Evolutionary conservation across 2,113 vertebrate genomes (phyloP).

Genomic region (Sinocyclocheilus grahami): DNA sequence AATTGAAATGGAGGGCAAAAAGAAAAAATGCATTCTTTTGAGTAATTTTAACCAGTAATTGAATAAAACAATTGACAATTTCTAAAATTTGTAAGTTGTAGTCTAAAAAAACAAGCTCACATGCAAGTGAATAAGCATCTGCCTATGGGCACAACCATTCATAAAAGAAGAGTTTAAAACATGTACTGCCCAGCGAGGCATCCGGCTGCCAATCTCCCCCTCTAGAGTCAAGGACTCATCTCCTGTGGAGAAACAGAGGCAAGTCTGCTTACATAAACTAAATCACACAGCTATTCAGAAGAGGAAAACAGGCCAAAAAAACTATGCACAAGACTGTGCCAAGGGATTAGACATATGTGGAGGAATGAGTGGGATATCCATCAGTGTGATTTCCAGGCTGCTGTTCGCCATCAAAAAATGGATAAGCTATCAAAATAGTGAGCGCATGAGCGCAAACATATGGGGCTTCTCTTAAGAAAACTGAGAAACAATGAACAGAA

Average conservation of each 20-base stretch:
- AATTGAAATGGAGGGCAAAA: not conserved
- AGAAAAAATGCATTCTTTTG: not conserved
- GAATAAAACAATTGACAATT: not conserved
- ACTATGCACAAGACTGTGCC: conserved; percentile 55
- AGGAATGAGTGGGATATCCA: conserved; percentile 61
- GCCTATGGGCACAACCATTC: not conserved
- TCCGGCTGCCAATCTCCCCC: conserved; percentile 51
- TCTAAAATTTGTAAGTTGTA: not conserved
- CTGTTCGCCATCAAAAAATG: conserved; percentile 41
- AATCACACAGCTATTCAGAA: conserved; percentile 33
- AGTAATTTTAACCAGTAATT: not conserved
- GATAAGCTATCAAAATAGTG: conserved; percentile 41
- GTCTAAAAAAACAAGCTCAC: not conserved
- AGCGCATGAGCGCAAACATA: conserved; percentile 24
- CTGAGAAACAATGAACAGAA: not conserved
- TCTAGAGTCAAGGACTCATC: conserved; percentile 43
- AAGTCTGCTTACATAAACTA: conserved; percentile 55
- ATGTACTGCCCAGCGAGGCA: conserved; percentile 47
- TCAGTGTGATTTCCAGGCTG: conserved; percentile 47
- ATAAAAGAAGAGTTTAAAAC: conserved; percentile 5
- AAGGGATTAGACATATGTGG: conserved; percentile 65
- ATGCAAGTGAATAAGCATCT: not conserved
- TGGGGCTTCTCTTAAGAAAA: conserved; percentile 8
- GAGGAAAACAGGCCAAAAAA: conserved; percentile 43
- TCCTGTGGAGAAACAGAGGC: conserved; percentile 51